Conservation (phyloP, 2,888 invertebrate genomes). For the Tetrapedia diversipes region DNA sequence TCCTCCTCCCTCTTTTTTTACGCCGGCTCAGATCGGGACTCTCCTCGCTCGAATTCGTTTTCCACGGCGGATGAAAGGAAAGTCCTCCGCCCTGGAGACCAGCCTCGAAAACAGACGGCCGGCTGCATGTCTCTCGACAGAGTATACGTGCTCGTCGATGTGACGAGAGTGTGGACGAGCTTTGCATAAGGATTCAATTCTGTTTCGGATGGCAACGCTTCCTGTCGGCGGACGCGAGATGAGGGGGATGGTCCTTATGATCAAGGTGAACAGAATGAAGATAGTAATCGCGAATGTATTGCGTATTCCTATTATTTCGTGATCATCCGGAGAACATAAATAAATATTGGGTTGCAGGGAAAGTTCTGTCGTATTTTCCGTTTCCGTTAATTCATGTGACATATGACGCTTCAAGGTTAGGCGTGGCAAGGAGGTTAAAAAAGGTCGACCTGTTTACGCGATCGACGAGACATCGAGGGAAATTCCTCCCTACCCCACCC, state of each 20-base stretch:
- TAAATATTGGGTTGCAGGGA: too few relatives aligned
- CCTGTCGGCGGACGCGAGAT: background rate
- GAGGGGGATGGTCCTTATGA: too few relatives aligned
- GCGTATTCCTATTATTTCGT: too few relatives aligned
- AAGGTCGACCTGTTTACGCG: conserved; percentile 51
- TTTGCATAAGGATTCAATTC: background rate
- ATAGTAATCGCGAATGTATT: too few relatives aligned
- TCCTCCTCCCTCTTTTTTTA: background rate
- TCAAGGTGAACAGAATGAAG: too few relatives aligned
- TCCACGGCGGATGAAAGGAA: conserved; percentile 61
- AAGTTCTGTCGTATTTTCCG: too few relatives aligned
- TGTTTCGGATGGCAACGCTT: background rate
- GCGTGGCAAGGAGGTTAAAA: conserved; percentile 2
- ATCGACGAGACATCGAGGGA: conserved; percentile 50
- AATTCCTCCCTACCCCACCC: too few relatives aligned
- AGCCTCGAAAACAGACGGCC: conserved; percentile 33
- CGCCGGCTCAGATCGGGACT: background rate
- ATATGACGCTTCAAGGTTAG: too few relatives aligned
- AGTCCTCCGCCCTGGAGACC: conserved; percentile 42
- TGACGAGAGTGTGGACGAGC: too few relatives aligned
- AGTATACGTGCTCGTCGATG: background rate
- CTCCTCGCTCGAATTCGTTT: conserved; percentile 57
- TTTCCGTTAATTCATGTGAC: background rate
- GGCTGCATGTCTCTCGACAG: conserved; percentile 7
- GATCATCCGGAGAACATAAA: too few relatives aligned